phyloP scores from a whole-genome alignment of 2,113 vertebrate genomes.

The Proteles cristata region DNA sequence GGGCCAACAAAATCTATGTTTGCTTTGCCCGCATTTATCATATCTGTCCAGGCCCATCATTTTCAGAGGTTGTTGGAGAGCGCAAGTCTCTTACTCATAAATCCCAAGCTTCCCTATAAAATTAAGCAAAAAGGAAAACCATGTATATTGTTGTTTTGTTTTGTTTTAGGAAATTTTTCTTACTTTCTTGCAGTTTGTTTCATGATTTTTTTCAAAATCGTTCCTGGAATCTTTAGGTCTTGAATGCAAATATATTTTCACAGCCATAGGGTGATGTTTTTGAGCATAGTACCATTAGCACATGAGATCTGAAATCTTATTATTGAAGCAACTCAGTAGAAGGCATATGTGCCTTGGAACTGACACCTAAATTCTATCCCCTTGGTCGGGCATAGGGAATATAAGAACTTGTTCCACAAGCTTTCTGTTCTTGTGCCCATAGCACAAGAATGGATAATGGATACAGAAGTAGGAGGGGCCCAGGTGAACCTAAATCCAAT shows the following conservation, averaged over 20 bases:
- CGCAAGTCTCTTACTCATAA: neutral
- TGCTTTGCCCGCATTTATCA: neutral
- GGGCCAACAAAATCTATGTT: neutral
- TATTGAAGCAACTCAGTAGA: neutral
- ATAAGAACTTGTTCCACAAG: too few species aligned
- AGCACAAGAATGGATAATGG: too few species aligned
- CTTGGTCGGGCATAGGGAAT: neutral
- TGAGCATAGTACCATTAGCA: neutral
- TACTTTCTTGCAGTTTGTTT: neutral
- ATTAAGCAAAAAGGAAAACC: neutral
- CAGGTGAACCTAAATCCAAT: neutral
- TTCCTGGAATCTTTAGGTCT: conserved; percentile 26
- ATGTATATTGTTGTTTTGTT: neutral
- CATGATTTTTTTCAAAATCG: neutral
- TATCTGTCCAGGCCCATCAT: neutral
- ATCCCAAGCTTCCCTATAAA: conserved; percentile 18
- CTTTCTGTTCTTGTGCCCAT: too few species aligned
- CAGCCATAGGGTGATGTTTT: neutral
- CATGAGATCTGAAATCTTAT: neutral
- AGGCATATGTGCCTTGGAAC: neutral
- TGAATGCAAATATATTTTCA: neutral
- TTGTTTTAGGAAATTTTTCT: neutral
- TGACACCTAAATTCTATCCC: neutral
- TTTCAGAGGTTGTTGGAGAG: neutral
- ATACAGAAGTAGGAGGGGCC: neutral